Conservation (phyloP, 2,888 invertebrate species). For the Synergus laeviventris region DNA sequence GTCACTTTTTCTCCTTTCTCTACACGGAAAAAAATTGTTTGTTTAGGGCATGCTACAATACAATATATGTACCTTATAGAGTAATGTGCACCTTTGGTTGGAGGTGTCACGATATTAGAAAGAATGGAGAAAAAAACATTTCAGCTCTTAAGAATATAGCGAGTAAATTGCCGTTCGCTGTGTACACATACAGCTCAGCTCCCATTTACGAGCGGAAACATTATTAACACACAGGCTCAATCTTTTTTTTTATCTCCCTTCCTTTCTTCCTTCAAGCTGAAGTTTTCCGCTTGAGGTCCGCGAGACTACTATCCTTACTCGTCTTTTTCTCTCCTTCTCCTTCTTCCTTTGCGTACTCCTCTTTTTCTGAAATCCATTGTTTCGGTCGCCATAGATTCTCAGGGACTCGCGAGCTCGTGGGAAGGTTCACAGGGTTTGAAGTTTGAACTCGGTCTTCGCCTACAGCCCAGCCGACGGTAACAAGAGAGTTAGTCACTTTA, state of each 20-base stretch:
- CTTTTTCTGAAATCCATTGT: constrained; percentile 68
- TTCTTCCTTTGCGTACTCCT: constrained; percentile 38
- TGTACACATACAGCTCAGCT: constrained; percentile 40
- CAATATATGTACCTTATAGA: not conserved
- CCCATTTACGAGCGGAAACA: constrained; percentile 72
- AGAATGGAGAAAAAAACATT: constrained; percentile 3
- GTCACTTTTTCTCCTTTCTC: not conserved
- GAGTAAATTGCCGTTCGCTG: constrained; percentile 33
- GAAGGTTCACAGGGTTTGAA: constrained; percentile 74
- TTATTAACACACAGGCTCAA: constrained; percentile 65
- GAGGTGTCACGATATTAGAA: constrained; percentile 16
- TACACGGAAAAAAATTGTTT: not conserved
- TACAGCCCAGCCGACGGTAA: constrained; percentile 58
- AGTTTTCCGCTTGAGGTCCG: constrained; percentile 40
- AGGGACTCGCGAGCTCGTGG: constrained; percentile 68
- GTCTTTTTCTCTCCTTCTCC: constrained; percentile 42
- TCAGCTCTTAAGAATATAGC: not conserved
- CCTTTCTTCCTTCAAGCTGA: constrained; percentile 47
- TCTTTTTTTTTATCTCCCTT: constrained; percentile 50
- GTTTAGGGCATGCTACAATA: not conserved
- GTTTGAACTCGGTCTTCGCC: constrained; percentile 62
- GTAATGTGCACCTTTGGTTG: not conserved
- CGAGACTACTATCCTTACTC: not conserved
- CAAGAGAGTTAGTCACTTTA: constrained; percentile 35
- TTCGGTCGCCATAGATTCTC: constrained; percentile 71